These are phyloP conservation scores for Uropetala carovei DNA, from an alignment of 2,888 invertebrate genomes.

Conservation along the genomic window DNA sequence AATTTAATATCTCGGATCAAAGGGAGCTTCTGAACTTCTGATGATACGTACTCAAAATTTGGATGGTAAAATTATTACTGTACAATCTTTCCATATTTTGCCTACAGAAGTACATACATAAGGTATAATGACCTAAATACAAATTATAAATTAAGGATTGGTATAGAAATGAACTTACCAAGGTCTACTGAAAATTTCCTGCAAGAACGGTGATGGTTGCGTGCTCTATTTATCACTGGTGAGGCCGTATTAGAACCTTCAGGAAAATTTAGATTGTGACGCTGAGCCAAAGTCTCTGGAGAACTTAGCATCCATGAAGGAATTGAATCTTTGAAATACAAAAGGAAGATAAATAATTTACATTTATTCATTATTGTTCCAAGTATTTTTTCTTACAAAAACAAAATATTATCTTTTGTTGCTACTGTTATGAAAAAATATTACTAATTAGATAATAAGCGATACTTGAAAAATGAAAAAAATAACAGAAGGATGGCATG, in stretches of 20 bases:
- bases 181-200: constrained; percentile 87
- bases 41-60: neutral
- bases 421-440: too few relatives aligned
- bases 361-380: too few relatives aligned
- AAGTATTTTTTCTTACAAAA: too few relatives aligned
- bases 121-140: too few relatives aligned
- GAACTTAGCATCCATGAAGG: constrained; percentile 87
- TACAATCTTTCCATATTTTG: neutral
- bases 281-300: constrained; percentile 87
- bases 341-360: neutral
- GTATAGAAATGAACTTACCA: constrained; percentile 74
- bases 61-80: neutral
- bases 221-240: constrained; percentile 78
- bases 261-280: constrained; percentile 88
- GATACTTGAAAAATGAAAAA: too few relatives aligned
- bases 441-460: too few relatives aligned
- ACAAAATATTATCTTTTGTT: too few relatives aligned
- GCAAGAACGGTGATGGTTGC: constrained; percentile 69
- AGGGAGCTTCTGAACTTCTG: neutral
- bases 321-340: constrained; percentile 78
- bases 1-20: neutral
- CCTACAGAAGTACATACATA: too few relatives aligned
- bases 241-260: constrained; percentile 86
- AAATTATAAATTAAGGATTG: neutral
- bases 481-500: too few relatives aligned